phyloP scores from a whole-genome alignment of 30 jellyfish, hydroid and myxozoan species.

The Cassiopea andromeda region DNA sequence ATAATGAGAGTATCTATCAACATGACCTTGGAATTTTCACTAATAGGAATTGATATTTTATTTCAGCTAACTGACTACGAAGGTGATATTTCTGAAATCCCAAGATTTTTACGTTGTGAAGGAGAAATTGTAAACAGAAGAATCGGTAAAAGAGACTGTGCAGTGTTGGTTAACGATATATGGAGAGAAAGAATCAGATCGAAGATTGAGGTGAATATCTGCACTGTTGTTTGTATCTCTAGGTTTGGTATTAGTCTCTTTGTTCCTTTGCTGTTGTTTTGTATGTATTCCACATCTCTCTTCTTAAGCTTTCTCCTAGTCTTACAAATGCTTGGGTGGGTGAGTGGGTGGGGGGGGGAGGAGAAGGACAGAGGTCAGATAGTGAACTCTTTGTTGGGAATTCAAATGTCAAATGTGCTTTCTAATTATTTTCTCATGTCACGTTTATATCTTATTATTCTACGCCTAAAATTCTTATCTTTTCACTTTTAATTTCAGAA shows the following conservation, averaged over 20 bases:
- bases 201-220: conserved; percentile 10
- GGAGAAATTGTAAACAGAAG: conserved; percentile 84
- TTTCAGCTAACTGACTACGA: not conserved
- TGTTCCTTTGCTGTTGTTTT: not conserved
- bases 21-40: not conserved
- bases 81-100: conserved; percentile 72
- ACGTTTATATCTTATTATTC: too few relatives aligned
- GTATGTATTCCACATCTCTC: too few relatives aligned
- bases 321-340: too few relatives aligned
- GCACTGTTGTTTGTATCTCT: not conserved
- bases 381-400: too few relatives aligned
- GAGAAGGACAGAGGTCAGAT: too few relatives aligned
- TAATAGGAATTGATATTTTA: not conserved
- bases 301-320: too few relatives aligned
- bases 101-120: conserved; percentile 78
- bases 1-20: not conserved
- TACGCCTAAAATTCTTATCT: too few relatives aligned
- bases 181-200: conserved; percentile 78
- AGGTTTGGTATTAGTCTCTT: not conserved
- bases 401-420: too few relatives aligned
- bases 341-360: too few relatives aligned
- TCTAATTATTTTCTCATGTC: too few relatives aligned
- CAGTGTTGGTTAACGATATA: conserved; percentile 76
- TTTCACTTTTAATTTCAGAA: conserved; percentile 1
- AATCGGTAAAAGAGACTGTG: conserved; percentile 78